phyloP scores from a whole-genome alignment of 2,797 vertebrate genomes.

The Pangasius mekongensis region DNA sequence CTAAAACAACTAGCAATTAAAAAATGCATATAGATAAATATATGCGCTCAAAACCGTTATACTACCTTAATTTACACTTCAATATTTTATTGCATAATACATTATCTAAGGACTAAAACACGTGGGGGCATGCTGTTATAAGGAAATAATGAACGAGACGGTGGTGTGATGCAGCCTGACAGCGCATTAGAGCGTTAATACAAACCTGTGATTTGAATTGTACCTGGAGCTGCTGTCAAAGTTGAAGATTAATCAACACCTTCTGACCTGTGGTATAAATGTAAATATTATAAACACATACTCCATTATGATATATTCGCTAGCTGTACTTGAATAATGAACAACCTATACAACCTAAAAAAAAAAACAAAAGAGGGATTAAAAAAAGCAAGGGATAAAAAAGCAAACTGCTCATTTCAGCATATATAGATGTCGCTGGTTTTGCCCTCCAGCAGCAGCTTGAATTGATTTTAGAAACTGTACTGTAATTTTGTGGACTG shows the following conservation, averaged over 20 bases:
- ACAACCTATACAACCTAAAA: not conserved
- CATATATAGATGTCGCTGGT: not conserved
- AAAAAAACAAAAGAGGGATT: not conserved
- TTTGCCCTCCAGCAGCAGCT: not conserved
- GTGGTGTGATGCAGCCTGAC: not conserved
- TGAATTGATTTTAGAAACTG: not conserved
- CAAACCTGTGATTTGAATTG: not conserved
- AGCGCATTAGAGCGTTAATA: not conserved
- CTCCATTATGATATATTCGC: not conserved
- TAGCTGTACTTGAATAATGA: not conserved
- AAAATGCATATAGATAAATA: not conserved
- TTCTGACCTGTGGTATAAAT: not conserved
- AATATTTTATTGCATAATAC: not conserved
- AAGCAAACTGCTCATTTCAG: slow-evolving; percentile 1
- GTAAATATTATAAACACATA: not conserved
- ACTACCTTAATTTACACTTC: no score
- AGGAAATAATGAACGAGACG: not conserved
- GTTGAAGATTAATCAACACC: not conserved
- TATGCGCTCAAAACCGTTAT: not conserved
- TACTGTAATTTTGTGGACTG: slow-evolving; percentile 37
- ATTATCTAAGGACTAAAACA: not conserved
- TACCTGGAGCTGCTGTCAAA: not conserved
- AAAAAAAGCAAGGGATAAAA: not conserved
- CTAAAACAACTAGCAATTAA: not conserved
- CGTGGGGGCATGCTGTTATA: not conserved